phyloP scores from a whole-genome alignment of 92 coral and sea anemone genomes.

The Bergia sp. region DNA sequence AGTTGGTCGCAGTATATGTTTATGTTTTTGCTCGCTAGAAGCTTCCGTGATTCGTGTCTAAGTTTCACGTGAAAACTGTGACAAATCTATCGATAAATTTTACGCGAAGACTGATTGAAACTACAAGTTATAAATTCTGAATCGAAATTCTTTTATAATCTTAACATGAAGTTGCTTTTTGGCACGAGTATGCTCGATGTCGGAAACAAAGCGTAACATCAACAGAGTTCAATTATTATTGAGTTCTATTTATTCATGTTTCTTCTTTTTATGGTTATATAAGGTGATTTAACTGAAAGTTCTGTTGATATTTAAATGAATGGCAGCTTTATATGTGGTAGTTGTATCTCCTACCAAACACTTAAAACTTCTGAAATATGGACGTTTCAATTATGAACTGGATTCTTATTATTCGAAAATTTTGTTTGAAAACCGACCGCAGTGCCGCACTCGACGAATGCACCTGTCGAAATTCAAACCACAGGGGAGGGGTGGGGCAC shows the following conservation, averaged over 20 bases:
- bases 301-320: background rate
- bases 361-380: background rate
- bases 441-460: conserved; percentile 28
- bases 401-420: conserved; percentile 14
- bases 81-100: background rate
- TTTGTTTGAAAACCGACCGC: conserved; percentile 32
- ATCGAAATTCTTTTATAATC: background rate
- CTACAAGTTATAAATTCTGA: background rate
- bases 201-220: background rate
- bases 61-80: background rate
- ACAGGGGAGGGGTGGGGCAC: conserved; percentile 42
- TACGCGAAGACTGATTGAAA: background rate
- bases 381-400: background rate
- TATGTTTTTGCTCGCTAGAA: background rate
- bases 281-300: background rate
- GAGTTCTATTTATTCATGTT: background rate
- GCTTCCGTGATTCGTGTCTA: background rate
- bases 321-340: background rate
- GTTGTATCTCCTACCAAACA: background rate
- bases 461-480: conserved; percentile 37
- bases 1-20: conserved; percentile 21
- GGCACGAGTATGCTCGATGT: conserved; percentile 12
- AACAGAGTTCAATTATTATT: background rate
- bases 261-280: background rate
- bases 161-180: background rate